These are phyloP conservation scores for Eristalinus aeneus DNA, from an alignment of 2,888 invertebrate genomes.

Conservation along the genomic window DNA sequence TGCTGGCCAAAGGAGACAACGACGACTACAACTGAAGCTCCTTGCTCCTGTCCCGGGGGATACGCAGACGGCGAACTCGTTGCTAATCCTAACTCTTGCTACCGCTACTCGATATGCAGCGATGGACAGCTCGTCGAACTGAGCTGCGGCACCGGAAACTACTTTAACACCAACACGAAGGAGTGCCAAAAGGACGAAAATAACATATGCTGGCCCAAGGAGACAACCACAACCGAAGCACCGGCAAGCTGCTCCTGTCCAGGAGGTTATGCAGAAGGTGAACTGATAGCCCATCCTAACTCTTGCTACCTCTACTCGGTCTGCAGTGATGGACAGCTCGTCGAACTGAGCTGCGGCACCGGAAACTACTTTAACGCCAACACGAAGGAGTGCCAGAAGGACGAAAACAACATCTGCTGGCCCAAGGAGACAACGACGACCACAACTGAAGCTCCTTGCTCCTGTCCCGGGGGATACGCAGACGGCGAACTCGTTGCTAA, in stretches of 20 bases:
- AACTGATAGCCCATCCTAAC: slow-evolving; percentile 32
- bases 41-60: too few species aligned
- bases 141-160: too few species aligned
- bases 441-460: neutral
- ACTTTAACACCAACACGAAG: too few species aligned
- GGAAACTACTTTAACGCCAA: slow-evolving; percentile 69
- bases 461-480: slow-evolving; percentile 17
- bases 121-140: too few species aligned
- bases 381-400: slow-evolving; percentile 37
- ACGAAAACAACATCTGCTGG: slow-evolving; percentile 25
- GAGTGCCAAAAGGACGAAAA: too few species aligned
- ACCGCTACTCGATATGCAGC: too few species aligned
- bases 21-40: too few species aligned
- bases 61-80: too few species aligned
- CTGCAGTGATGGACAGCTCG: slow-evolving; percentile 70
- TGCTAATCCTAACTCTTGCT: too few species aligned
- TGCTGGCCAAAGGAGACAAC: too few species aligned
- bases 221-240: neutral
- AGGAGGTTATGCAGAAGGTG: slow-evolving; percentile 64
- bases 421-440: neutral
- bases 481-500: slow-evolving; percentile 67
- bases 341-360: slow-evolving; percentile 47
- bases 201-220: slow-evolving; percentile 49
- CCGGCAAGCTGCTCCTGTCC: neutral
- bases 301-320: slow-evolving; percentile 72